Conservation (phyloP, 2,888 invertebrate genomes). For the Andrena flavipes region DNA sequence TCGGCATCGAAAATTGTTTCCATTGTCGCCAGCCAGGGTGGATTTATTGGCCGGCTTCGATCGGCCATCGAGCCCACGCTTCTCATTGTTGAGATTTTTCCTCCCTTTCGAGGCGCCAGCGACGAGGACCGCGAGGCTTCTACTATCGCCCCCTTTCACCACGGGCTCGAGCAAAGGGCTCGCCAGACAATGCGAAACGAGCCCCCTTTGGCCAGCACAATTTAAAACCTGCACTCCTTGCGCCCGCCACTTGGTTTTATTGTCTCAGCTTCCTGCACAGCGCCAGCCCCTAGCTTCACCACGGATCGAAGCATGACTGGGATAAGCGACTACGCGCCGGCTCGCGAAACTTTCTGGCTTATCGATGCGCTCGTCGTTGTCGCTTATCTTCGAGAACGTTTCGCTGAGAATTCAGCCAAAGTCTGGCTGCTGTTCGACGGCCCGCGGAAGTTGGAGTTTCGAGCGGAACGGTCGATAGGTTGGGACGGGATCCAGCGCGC, state of each 20-base stretch:
- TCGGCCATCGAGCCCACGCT: neutral
- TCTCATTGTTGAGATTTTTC: slow-evolving; percentile 18
- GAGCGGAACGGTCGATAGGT: neutral
- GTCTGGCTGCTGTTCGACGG: neutral
- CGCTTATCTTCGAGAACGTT: neutral
- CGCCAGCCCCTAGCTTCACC: neutral
- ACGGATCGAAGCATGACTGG: neutral
- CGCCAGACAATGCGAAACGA: neutral
- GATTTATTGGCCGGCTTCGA: slow-evolving; percentile 24
- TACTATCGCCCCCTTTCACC: neutral
- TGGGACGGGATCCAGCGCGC: too few species aligned
- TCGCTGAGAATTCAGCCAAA: neutral
- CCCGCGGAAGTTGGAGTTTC: neutral
- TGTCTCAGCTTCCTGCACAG: neutral
- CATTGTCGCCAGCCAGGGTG: slow-evolving; percentile 37
- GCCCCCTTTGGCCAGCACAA: neutral
- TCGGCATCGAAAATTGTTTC: slow-evolving; percentile 59
- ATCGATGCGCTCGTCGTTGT: slow-evolving; percentile 4
- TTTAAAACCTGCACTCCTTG: slow-evolving; percentile 4
- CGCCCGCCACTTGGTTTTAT: neutral
- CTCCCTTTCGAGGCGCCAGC: neutral
- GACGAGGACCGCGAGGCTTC: neutral
- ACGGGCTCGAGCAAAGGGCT: slow-evolving; percentile 18
- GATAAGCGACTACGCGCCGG: neutral
- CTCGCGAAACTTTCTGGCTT: slow-evolving; percentile 14